phyloP scores from a whole-genome alignment of 2,113 vertebrate species.

The Sander vitreus region DNA sequence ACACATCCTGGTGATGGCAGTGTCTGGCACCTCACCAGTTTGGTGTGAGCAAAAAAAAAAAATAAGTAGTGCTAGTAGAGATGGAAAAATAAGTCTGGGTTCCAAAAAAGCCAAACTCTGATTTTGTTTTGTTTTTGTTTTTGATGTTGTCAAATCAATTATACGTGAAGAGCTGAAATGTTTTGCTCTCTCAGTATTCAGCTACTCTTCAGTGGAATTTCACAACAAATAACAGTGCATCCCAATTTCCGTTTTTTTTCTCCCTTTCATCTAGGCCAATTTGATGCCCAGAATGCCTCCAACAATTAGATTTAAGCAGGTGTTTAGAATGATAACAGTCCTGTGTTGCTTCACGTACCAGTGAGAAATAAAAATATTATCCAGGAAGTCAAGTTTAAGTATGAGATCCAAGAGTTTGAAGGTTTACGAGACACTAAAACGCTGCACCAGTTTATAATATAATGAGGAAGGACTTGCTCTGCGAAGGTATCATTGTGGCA shows the following conservation, averaged over 20 bases:
- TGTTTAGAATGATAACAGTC: background rate
- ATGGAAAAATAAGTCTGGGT: background rate
- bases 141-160: conserved; percentile 24
- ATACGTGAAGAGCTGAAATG: background rate
- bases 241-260: background rate
- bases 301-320: background rate
- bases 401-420: background rate
- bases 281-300: background rate
- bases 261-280: background rate
- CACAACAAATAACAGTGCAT: background rate
- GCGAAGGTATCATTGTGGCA: background rate
- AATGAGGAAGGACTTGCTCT: background rate
- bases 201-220: background rate
- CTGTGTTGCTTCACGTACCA: background rate
- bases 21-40: conserved; percentile 66
- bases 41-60: conserved; percentile 5
- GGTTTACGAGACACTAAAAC: background rate
- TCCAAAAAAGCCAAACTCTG: background rate
- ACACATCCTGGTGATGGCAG: conserved; percentile 60
- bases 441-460: background rate
- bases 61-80: background rate
- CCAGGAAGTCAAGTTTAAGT: background rate
- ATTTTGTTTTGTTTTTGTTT: conserved; percentile 26
- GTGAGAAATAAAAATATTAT: background rate
- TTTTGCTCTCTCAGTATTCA: conserved; percentile 10